Conservation (phyloP, 1,140 invertebrate genomes). For the Leptinotarsa undecemlineata region DNA sequence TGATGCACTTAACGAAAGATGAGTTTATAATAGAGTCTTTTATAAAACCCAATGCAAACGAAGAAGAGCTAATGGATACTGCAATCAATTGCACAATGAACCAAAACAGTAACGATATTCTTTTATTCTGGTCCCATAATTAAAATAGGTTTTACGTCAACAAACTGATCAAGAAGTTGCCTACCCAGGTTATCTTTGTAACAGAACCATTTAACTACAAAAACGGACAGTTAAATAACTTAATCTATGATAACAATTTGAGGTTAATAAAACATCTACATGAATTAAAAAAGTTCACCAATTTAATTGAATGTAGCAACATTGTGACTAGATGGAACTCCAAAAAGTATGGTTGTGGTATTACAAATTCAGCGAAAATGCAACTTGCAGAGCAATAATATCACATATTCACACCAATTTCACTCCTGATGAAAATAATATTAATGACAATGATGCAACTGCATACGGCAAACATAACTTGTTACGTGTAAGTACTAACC, state of each 20-base stretch:
- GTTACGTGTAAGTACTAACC: too few relatives aligned
- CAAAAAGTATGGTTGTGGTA: not conserved
- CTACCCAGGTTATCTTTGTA: not conserved
- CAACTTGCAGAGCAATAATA: not conserved
- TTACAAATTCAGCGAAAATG: constrained; percentile 2
- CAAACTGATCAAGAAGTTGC: constrained; percentile 1
- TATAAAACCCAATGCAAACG: constrained; percentile 7
- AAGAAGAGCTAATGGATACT: not conserved
- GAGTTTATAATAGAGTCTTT: constrained; percentile 6
- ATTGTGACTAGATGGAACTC: constrained; percentile 4
- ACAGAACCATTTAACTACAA: constrained; percentile 7
- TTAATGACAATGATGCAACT: not conserved
- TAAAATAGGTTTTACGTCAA: not conserved
- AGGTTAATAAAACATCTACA: not conserved
- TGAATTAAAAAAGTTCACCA: not conserved
- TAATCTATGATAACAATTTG: not conserved
- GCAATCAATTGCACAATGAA: constrained; percentile 3
- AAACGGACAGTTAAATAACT: not conserved
- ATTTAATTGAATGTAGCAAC: not conserved
- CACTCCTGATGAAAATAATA: not conserved
- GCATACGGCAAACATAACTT: too few relatives aligned
- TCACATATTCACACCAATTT: not conserved
- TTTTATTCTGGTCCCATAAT: not conserved
- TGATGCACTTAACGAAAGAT: not conserved
- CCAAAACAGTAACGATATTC: not conserved